Evolutionary conservation across 2,113 vertebrate species (phyloP).

Genomic region (Amphiprion ocellaris): DNA sequence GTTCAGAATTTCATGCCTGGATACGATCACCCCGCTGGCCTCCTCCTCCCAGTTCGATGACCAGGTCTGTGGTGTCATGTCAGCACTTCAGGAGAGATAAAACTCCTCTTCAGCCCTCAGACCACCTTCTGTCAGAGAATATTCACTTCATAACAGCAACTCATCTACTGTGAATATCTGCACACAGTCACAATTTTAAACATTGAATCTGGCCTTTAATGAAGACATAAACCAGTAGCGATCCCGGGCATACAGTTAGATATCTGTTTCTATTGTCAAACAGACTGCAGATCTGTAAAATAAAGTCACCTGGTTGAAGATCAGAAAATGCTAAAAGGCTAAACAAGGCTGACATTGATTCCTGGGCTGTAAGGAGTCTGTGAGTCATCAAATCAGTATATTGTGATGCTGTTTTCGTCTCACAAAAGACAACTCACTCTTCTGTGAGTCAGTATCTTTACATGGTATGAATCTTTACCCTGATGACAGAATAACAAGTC

Average conservation of each 20-base stretch:
- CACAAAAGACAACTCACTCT: not conserved
- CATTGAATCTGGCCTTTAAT: not conserved
- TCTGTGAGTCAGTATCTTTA: not conserved
- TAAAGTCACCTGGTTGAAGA: not conserved
- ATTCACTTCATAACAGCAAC: too few relatives aligned
- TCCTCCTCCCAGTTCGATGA: not conserved
- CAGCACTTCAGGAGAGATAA: slow-evolving; percentile 51
- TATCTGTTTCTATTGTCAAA: too few relatives aligned
- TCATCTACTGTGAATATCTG: not conserved
- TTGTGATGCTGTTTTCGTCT: not conserved
- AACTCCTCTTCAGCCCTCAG: not conserved
- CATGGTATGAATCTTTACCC: not conserved
- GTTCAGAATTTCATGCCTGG: too few relatives aligned
- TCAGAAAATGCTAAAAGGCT: not conserved
- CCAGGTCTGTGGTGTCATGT: slow-evolving; percentile 37
- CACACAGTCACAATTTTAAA: slow-evolving; percentile 6
- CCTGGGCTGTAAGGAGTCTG: not conserved
- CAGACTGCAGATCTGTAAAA: too few relatives aligned
- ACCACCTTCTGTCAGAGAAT: not conserved
- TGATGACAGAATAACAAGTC: not conserved
- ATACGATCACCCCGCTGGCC: not conserved
- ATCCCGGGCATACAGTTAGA: too few relatives aligned
- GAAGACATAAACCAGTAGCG: not conserved
- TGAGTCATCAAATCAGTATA: not conserved
- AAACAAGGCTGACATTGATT: not conserved